Evolutionary conservation across 1,140 invertebrate species (phyloP), one percentile per base, ranked within the genome.

Genomic region (Gryllus bimaculatus): DNA sequence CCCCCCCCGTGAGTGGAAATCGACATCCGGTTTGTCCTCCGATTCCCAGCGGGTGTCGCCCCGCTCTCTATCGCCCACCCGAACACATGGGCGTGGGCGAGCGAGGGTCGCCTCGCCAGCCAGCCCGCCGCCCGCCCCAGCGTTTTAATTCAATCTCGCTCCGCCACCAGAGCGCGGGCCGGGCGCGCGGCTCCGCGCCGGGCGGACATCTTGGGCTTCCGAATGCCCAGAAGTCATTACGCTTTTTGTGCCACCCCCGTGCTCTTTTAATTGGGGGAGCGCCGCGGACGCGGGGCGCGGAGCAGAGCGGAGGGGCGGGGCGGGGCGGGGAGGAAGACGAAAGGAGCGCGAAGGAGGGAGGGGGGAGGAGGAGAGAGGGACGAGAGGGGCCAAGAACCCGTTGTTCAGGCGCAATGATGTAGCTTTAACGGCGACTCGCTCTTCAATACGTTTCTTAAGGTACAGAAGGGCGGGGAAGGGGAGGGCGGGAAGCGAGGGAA

Each of bases 71-170:
- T 39, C 26, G 26, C 26, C 26, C 26, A 39, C 26, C 26, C 26
- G 26, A 39, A 39, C 26, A 39, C 26, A 39, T 39, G 26, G 26
- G 26, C 26, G 26, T 39, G 26, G 26, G 26, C 26, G 26, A 39
- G 26, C 26, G 26, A 39, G 26, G 26, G 18, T 10, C 54, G 54
- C 54, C 54, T 7, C 54, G 54, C 54, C 54, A 18, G 10, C 10
- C 54, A 2, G 2, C 54, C 54, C 2, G 2, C 10, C 54, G 54
- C 54, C 54, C 54, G 54, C 54, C 10, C 54, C 10, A 66, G 54
- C 54, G 54, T 66, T 66, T 66, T 66, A 66, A 66, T 66, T 66
- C 54, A 66, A 66, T 66, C 54, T 66, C 54, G 54, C 54, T 66
- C 54, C 54, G 26, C 26, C 26, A 39, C 18, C 18, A 10, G 54